Conservation (phyloP, 2,888 invertebrate genomes). For the Tridacna crocea region DNA sequence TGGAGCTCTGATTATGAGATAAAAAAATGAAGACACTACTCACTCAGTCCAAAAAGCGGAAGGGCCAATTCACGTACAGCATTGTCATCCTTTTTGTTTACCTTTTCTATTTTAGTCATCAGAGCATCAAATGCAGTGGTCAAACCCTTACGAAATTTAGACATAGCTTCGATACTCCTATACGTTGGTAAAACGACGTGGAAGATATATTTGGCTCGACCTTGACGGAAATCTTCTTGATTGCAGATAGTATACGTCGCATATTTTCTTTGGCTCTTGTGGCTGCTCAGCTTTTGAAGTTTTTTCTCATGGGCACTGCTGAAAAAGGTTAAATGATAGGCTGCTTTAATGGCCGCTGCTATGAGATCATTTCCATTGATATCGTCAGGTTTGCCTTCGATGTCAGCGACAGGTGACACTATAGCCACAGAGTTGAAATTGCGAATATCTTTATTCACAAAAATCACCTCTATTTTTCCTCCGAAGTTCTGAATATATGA, state of each 20-base stretch:
- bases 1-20: no score
- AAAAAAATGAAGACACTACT: neutral
- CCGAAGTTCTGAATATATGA: neutral
- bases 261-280: neutral
- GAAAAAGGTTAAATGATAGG: neutral
- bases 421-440: neutral
- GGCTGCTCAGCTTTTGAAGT: neutral
- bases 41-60: slow-evolving; percentile 10
- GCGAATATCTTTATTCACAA: neutral
- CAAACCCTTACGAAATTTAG: neutral
- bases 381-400: neutral
- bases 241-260: neutral
- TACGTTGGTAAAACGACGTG: neutral
- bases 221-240: neutral
- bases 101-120: neutral
- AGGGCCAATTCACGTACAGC: neutral
- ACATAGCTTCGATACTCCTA: neutral
- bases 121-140: neutral
- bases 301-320: neutral
- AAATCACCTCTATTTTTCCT: neutral
- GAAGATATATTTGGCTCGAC: neutral
- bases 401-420: neutral
- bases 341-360: neutral
- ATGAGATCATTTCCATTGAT: neutral
- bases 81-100: neutral